Evolutionary conservation across 2,797 vertebrate species (phyloP).

Genomic region (Pseudochirops corinnae): DNA sequence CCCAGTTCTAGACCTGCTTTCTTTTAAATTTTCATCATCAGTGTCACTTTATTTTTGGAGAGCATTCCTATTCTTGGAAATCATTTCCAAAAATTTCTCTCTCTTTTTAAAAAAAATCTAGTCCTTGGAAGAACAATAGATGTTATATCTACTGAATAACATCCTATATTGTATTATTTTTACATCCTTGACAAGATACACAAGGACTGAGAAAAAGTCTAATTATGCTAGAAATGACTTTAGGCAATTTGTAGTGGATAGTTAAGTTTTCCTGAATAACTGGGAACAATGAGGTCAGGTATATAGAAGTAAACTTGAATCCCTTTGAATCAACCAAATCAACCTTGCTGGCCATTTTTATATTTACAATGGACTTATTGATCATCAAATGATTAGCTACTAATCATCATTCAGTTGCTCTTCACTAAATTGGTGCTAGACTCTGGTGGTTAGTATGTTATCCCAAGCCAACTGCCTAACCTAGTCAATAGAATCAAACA

Average conservation of each 20-base stretch:
- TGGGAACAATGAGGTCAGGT: not conserved
- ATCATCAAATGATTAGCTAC: not conserved
- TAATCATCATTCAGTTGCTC: not conserved
- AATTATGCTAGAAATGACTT: slow-evolving; percentile 8
- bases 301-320: not conserved
- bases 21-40: not conserved
- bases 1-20: not conserved
- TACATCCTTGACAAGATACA: not conserved
- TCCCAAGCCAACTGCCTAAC: not conserved
- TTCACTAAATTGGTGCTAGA: not conserved
- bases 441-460: not conserved
- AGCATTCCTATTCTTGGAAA: not conserved
- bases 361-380: not conserved
- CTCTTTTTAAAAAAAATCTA: slow-evolving; percentile 1
- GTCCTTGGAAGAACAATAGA: slow-evolving; percentile 19
- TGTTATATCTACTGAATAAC: not conserved
- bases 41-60: not conserved
- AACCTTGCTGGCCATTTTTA: not conserved
- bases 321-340: not conserved
- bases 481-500: not conserved
- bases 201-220: not conserved
- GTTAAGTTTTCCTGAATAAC: not conserved
- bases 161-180: not conserved
- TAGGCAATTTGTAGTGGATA: slow-evolving; percentile 29
- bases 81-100: not conserved